Evolutionary conservation across 2,888 invertebrate genomes (phyloP).

Genomic region (Tubiluchus corallicola): DNA sequence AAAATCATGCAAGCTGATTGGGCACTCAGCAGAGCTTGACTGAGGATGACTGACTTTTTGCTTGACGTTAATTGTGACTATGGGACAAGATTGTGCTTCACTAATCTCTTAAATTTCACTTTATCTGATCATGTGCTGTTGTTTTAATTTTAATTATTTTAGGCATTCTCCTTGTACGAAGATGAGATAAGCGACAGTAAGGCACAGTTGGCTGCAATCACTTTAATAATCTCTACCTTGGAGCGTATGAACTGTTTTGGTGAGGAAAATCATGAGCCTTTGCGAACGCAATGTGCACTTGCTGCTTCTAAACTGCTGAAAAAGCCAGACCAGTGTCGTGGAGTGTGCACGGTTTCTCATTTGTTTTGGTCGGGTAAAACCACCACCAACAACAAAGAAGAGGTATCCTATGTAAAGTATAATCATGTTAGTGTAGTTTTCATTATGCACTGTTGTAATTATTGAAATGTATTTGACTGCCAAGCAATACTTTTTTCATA

Average conservation of each 20-base stretch:
- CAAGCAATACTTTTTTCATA: too few relatives aligned
- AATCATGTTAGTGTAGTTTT: too few relatives aligned
- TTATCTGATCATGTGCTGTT: too few relatives aligned
- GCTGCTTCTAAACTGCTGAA: slow-evolving; percentile 88
- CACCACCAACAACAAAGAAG: slow-evolving; percentile 17
- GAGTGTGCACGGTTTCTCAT: slow-evolving; percentile 79
- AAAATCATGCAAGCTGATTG: too few relatives aligned
- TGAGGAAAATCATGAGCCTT: slow-evolving; percentile 89
- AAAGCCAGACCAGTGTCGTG: slow-evolving; percentile 94
- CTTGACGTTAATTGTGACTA: too few relatives aligned
- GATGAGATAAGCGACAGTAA: slow-evolving; percentile 96
- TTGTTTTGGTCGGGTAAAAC: slow-evolving; percentile 77
- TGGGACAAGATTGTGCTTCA: too few relatives aligned
- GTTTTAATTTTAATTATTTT: slow-evolving; percentile 19
- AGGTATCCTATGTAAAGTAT: too few relatives aligned
- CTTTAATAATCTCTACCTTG: slow-evolving; percentile 80
- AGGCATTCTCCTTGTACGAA: slow-evolving; percentile 90
- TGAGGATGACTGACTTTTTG: too few relatives aligned
- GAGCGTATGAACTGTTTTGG: slow-evolving; percentile 86
- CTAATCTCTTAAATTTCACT: too few relatives aligned
- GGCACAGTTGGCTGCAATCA: slow-evolving; percentile 86
- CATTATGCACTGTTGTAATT: too few relatives aligned
- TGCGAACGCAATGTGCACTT: slow-evolving; percentile 83
- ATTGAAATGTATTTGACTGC: too few relatives aligned
- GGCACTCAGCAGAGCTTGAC: too few relatives aligned